Evolutionary conservation across 2,888 invertebrate genomes (phyloP), one percentile per base, ranked within the genome.

Genomic region (Andrena fulva): DNA sequence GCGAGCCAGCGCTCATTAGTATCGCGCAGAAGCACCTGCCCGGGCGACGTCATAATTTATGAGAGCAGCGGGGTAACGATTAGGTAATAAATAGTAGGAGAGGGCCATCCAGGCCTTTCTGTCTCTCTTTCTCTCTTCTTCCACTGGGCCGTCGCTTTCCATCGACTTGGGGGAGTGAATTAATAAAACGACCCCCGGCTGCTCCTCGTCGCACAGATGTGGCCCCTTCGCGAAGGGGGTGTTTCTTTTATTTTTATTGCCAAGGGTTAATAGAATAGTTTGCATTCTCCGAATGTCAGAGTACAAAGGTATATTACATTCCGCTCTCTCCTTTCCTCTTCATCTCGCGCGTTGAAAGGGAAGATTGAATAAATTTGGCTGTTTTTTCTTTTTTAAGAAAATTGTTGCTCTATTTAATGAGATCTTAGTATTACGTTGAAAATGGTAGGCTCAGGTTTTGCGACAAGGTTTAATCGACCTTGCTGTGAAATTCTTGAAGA

Each of bases 221-320:
- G 89, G 74, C 82, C 82, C 84, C 77, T 82, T 69, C 76, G 80
- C 82, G 83, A 86, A 89, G 71, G 89, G 91, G 91, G 85, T 88
- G 89, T 91, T 92, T 92, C 92, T 93, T 92, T 92, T 92, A 92
- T 93, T 93, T 80, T 93, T 91, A 91, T 90, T 90, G 87, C 90
- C 83, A 80, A 86, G 91, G 90, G 87, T 91, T 91, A 91, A 91
- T 91, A 85, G 89, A 91, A 92, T 91, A 90, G 90, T 90, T 92
- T 87, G 90, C 89, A 89, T 89, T 81, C 88, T 86, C 76, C 67
- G 78, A 84, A 85, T 81, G 70, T 69, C 84, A 52, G 70, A 79
- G 29, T 72, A 75, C 70, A 50, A 72, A 60, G 33, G 85, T 69
- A 77, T 81, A 88, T 86, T 83, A 42, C 86, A 86, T 85, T 88